These are phyloP conservation scores for Spinibarbus caldwelli DNA, from an alignment of 2,797 vertebrate species.

Conservation along the genomic window DNA sequence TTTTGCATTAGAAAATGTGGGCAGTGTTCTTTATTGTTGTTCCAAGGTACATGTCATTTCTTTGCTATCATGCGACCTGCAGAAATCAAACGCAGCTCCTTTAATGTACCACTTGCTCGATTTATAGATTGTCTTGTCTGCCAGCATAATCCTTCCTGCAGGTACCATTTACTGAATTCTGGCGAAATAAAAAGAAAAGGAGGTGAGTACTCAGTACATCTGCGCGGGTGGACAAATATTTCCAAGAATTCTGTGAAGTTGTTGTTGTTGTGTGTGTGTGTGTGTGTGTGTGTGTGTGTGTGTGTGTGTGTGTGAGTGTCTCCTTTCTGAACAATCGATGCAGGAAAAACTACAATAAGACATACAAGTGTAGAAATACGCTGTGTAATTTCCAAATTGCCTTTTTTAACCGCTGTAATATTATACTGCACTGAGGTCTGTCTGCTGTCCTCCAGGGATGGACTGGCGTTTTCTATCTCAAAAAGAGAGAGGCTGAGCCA, in stretches of 20 bases:
- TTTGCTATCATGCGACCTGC: background rate
- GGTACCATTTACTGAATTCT: background rate
- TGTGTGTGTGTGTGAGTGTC: background rate
- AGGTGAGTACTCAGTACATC: background rate
- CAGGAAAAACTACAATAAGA: background rate
- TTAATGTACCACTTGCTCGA: background rate
- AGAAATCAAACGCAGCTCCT: background rate
- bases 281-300: background rate
- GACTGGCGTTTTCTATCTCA: slow-evolving; percentile 12
- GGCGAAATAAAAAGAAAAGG: background rate
- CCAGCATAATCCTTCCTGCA: background rate
- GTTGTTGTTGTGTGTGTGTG: background rate
- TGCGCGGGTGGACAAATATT: background rate
- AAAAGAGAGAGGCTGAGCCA: slow-evolving; percentile 18
- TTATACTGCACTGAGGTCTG: slow-evolving; percentile 33
- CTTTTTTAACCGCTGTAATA: slow-evolving; percentile 33
- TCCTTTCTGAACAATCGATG: background rate
- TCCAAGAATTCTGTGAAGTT: background rate
- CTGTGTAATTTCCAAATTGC: slow-evolving; percentile 34
- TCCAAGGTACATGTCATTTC: background rate
- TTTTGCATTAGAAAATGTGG: background rate
- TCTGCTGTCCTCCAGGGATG: slow-evolving; percentile 35
- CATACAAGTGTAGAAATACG: slow-evolving; percentile 1
- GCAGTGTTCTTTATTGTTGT: background rate
- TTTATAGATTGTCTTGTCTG: slow-evolving; percentile 22